phyloP scores from a whole-genome alignment of 1,140 invertebrate species.

The Brachionus koreanus region DNA sequence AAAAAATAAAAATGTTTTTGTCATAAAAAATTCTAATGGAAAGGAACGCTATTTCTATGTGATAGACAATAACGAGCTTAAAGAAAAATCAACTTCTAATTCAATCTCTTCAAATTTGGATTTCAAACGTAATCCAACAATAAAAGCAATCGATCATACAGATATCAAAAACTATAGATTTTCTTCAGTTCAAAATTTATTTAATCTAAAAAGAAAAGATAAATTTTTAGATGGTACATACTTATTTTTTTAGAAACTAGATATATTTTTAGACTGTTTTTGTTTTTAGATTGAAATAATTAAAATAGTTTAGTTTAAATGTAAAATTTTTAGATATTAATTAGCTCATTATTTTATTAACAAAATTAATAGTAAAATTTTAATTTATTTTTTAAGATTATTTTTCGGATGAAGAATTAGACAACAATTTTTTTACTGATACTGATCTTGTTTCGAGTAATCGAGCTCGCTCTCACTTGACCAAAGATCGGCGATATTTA shows the following conservation, averaged over 20 bases:
- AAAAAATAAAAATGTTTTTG: background rate
- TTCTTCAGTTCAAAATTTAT: background rate
- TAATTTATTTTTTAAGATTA: background rate
- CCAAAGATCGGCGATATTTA: slow-evolving; percentile 15
- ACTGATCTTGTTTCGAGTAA: background rate
- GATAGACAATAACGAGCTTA: background rate
- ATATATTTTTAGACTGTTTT: background rate
- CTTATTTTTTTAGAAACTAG: background rate
- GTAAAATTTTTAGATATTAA: background rate
- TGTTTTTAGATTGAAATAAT: background rate
- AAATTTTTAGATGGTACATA: background rate
- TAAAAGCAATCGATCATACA: background rate
- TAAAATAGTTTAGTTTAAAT: background rate
- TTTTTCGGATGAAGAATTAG: slow-evolving; percentile 21
- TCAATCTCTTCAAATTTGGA: background rate
- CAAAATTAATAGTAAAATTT: background rate
- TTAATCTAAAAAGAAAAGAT: background rate
- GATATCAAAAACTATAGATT: background rate
- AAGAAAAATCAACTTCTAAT: background rate
- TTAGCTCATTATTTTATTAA: background rate
- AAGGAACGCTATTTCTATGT: background rate
- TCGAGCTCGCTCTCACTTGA: background rate
- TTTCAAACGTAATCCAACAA: background rate
- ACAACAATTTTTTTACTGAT: background rate
- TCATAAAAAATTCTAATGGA: background rate